phyloP scores from a whole-genome alignment of 2,113 vertebrate genomes.

The Lates calcarifer region DNA sequence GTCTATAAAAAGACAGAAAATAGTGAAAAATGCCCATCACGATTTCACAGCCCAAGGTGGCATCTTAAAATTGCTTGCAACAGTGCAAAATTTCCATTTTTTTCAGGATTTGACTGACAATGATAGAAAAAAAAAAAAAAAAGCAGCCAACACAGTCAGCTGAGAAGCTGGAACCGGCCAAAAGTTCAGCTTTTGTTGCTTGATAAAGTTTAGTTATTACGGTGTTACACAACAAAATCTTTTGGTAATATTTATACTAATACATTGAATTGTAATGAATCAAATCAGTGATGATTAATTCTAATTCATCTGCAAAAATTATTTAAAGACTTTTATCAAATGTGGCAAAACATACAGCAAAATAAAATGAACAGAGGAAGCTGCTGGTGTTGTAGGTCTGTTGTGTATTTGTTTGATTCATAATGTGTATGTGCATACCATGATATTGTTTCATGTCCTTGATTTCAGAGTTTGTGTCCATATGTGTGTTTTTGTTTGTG shows the following conservation, averaged over 20 bases:
- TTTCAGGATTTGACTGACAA: no score
- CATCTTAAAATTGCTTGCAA: neutral
- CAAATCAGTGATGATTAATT: constrained; percentile 6
- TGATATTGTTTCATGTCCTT: constrained; percentile 18
- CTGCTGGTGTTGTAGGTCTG: neutral
- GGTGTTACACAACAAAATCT: no score
- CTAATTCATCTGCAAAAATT: neutral
- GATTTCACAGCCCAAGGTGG: neutral
- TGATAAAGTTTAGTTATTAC: no score
- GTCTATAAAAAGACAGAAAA: neutral
- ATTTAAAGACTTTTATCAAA: neutral
- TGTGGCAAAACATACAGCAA: neutral
- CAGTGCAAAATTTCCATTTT: no score
- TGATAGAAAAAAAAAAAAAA: no score
- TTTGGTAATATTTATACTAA: no score
- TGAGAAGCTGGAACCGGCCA: no score
- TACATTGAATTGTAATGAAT: neutral
- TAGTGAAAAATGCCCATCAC: neutral
- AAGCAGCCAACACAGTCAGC: no score
- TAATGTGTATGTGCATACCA: neutral
- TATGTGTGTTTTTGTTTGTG: constrained; percentile 20
- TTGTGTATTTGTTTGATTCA: constrained; percentile 5
- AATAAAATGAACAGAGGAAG: neutral
- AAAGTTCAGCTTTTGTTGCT: no score
- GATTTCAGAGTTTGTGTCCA: constrained; percentile 18